Conservation (phyloP, 2,888 invertebrate genomes). For the Seladonia tumulorum region DNA sequence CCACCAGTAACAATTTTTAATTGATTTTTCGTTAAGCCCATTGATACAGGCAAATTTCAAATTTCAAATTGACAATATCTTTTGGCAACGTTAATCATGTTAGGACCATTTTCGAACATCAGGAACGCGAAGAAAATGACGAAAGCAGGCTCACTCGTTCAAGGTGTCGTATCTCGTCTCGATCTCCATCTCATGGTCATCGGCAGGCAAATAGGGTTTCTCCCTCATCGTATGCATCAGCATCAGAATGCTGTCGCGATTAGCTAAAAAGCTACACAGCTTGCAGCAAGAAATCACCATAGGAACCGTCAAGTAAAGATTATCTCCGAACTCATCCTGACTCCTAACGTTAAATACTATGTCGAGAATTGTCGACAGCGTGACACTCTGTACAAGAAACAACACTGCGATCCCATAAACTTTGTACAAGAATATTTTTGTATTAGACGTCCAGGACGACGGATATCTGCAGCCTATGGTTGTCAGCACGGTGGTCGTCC, state of each 20-base stretch:
- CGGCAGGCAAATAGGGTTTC: slow-evolving; percentile 17
- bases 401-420: slow-evolving; percentile 34
- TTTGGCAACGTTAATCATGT: too few relatives aligned
- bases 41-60: too few relatives aligned
- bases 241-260: not conserved
- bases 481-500: slow-evolving; percentile 29
- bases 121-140: not conserved
- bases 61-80: too few relatives aligned
- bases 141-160: slow-evolving; percentile 39
- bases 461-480: slow-evolving; percentile 45
- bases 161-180: slow-evolving; percentile 35
- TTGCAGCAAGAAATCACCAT: slow-evolving; percentile 48
- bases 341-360: slow-evolving; percentile 53
- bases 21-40: too few relatives aligned
- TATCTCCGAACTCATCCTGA: slow-evolving; percentile 56
- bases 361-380: slow-evolving; percentile 41
- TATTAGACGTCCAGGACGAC: slow-evolving; percentile 5
- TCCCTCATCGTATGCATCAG: slow-evolving; percentile 20
- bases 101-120: too few relatives aligned
- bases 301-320: slow-evolving; percentile 35
- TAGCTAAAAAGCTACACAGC: slow-evolving; percentile 21
- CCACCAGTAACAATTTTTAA: too few relatives aligned
- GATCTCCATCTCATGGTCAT: slow-evolving; percentile 44
- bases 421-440: slow-evolving; percentile 23
- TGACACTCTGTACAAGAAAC: slow-evolving; percentile 14